A percentile compares a stretch with the other conserved stretches of the same genome.
phyloP scores from a whole-genome alignment of 2,888 invertebrate genomes.

The Malacosoma neustria region DNA sequence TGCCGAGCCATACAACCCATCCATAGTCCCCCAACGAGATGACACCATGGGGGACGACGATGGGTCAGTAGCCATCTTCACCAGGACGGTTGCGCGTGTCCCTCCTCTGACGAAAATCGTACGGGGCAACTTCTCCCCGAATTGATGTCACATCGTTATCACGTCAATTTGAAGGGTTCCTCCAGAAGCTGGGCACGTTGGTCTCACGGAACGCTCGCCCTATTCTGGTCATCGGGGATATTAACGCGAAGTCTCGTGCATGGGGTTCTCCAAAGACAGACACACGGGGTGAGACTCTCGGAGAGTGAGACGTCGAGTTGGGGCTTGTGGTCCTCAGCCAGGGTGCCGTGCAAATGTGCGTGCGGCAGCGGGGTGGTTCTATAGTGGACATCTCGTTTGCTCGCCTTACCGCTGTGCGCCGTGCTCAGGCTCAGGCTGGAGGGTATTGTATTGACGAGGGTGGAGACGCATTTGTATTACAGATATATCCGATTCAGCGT shows the following conservation, averaged over 20 bases:
- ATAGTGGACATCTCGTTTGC: conserved; percentile 8
- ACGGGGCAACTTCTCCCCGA: conserved; percentile 8
- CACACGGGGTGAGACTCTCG: conserved; percentile 1
- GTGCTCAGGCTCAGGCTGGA: conserved; percentile 2
- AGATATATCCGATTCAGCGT: conserved; percentile 6
- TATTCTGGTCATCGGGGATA: conserved; percentile 5
- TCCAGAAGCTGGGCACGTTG: conserved; percentile 1
- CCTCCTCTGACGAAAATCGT: too few relatives aligned
- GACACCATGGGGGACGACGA: too few relatives aligned
- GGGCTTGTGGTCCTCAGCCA: too few relatives aligned
- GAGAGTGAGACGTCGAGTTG: too few relatives aligned
- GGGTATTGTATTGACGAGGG: conserved; percentile 3
- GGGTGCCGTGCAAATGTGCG: too few relatives aligned
- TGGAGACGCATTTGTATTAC: conserved; percentile 6
- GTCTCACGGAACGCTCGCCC: conserved; percentile 2
- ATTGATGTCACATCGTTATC: conserved; percentile 5
- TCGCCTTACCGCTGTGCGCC: conserved; percentile 3
- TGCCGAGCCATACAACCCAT: too few relatives aligned
- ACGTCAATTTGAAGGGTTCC: conserved; percentile 6
- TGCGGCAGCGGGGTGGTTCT: conserved; percentile 9
- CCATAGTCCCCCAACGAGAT: too few relatives aligned
- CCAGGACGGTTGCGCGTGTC: too few relatives aligned
- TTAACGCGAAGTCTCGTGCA: conserved; percentile 9
- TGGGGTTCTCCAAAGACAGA: conserved; percentile 9
- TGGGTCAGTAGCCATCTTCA: too few relatives aligned